These are phyloP conservation scores for Teleogryllus oceanicus DNA, from an alignment of 2,888 invertebrate species.

Conservation along the genomic window DNA sequence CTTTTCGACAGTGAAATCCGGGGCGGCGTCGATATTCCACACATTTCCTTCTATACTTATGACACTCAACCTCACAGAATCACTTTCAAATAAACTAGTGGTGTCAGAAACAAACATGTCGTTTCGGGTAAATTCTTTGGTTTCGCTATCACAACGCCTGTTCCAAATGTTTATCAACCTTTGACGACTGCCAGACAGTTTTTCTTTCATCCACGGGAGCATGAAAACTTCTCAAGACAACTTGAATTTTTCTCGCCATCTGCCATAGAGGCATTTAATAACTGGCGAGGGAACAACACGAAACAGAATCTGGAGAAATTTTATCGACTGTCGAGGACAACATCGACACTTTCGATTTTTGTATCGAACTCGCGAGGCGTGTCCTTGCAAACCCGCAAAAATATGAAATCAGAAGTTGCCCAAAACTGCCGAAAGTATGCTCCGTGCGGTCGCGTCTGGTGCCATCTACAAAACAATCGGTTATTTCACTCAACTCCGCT, in stretches of 20 bases:
- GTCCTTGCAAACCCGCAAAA: too few species aligned
- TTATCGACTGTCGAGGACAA: too few species aligned
- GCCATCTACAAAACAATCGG: too few species aligned
- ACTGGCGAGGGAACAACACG: too few species aligned
- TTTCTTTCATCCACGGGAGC: slow-evolving; percentile 50
- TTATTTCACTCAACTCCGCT: too few species aligned
- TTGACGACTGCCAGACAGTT: slow-evolving; percentile 47
- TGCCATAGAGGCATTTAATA: slow-evolving; percentile 18
- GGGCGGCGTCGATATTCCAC: slow-evolving; percentile 43
- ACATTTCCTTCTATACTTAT: slow-evolving; percentile 45
- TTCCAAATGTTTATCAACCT: slow-evolving; percentile 33
- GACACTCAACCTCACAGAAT: slow-evolving; percentile 43
- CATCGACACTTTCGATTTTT: background rate
- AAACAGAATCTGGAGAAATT: too few species aligned
- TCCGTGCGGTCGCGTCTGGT: too few species aligned
- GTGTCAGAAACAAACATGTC: slow-evolving; percentile 48
- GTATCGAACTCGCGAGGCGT: background rate
- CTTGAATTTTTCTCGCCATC: slow-evolving; percentile 21
- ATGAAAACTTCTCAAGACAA: slow-evolving; percentile 39
- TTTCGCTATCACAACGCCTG: slow-evolving; percentile 27
- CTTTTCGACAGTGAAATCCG: slow-evolving; percentile 46
- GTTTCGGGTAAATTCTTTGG: background rate
- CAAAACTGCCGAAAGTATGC: too few species aligned
- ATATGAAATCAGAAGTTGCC: too few species aligned
- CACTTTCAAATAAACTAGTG: slow-evolving; percentile 29